These are phyloP conservation scores for Triplophysa bombifrons DNA, from an alignment of 2,797 vertebrate genomes.

Conservation along the genomic window DNA sequence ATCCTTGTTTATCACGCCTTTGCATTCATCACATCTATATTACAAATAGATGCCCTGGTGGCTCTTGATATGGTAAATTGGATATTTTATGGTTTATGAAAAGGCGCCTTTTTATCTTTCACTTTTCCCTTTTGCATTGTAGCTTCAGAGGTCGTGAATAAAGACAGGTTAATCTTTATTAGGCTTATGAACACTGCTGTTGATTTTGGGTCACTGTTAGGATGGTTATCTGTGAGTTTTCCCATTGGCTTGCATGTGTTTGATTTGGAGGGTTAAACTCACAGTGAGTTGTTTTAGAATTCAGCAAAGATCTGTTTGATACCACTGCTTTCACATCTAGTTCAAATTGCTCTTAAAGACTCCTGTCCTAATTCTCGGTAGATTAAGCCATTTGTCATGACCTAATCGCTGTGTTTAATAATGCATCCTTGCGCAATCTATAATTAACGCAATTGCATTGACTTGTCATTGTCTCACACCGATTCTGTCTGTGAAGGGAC, in stretches of 20 bases:
- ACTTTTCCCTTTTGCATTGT: constrained; percentile 71
- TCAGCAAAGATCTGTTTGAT: background rate
- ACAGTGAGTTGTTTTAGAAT: background rate
- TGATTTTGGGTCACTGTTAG: constrained; percentile 52
- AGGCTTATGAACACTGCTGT: constrained; percentile 65
- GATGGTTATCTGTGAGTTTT: constrained; percentile 28
- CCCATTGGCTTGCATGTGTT: constrained; percentile 7
- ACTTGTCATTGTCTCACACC: constrained; percentile 57
- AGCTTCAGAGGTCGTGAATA: constrained; percentile 37
- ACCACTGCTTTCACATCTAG: background rate
- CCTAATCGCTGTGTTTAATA: constrained; percentile 78
- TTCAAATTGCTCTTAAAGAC: background rate
- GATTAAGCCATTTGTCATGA: constrained; percentile 69
- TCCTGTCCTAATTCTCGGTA: constrained; percentile 22
- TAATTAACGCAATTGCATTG: constrained; percentile 68
- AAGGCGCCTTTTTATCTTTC: constrained; percentile 70
- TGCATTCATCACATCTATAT: constrained; percentile 69
- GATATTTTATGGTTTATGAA: constrained; percentile 79
- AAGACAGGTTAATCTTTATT: constrained; percentile 73
- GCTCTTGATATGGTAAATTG: constrained; percentile 80
- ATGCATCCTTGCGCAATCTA: constrained; percentile 73
- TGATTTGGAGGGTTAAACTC: background rate
- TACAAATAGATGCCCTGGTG: constrained; percentile 73
- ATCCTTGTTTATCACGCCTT: constrained; percentile 76
- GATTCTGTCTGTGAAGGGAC: constrained; percentile 19